Base-by-base conservation (phyloP, 1,140 invertebrate species). In the Yoshiicerus persimilis region DNA sequence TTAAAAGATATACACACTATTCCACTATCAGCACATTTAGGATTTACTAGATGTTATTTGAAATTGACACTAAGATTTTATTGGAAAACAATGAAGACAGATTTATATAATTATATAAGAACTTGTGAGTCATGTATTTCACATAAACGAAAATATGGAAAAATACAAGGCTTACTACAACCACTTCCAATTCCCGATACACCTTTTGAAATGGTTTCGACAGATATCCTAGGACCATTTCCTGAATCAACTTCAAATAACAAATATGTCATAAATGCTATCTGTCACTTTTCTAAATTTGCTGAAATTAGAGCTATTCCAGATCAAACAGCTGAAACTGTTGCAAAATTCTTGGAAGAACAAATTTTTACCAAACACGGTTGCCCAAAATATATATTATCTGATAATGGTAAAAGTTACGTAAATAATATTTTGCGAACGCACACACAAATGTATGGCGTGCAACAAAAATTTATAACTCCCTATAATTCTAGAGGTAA, bases 271-370 rank as follows among this genome's bases (percentile, higher is more conserved):
- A 84, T 92, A 30, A 92, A 92, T 27, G 66, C 92, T 6, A 92
- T 92, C 90, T 92, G 92, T 83, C 91, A 92, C 89, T 87, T 92
- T n/a, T 91, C 92, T 13, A 92, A 92, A 91, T 93, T 89, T 87
- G 91, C 91, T 16, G 89, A 91, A 84, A 91, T 91, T 25, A 90
- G 88, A 36, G 70, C 92, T 9, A 91, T 92, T 13, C 91, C 90
- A 11, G 92, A 92, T 89, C 92, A 92, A 77, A 91, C 92, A 88
- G 89, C 91, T 9, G 56, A 88, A 84, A 92, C 70, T 5, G 34
- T 75, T 5, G 70, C 30, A 2, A 64, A 32, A n/a, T 86, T 86
- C 34, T 41, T 86, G 2, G 84, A 86, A 34, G 30, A 86, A 4
- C 25, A 86, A n/a, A 10, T 86, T 64, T 86, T 62, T 20, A 20